These are phyloP conservation scores for Meandrusa payeni DNA, from an alignment of 2,888 invertebrate species.

Conservation along the genomic window DNA sequence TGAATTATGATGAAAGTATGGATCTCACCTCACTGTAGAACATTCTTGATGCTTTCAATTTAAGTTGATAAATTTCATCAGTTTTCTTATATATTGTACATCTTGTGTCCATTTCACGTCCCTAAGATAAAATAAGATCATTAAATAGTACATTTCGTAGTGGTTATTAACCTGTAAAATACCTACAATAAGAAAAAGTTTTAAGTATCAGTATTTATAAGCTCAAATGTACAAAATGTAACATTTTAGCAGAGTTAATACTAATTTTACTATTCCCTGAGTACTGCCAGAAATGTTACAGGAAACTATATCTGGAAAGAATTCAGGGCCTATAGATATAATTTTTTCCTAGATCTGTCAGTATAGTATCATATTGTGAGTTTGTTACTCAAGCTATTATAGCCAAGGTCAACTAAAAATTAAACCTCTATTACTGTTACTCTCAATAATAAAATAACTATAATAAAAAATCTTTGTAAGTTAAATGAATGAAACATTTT, in stretches of 20 bases:
- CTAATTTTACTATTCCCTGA: constrained; percentile 49
- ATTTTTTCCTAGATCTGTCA: too few species aligned
- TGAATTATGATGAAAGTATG: too few species aligned
- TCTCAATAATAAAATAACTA: too few species aligned
- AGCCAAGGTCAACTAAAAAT: too few species aligned
- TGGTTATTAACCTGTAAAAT: too few species aligned
- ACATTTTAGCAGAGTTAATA: constrained; percentile 44
- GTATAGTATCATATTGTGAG: too few species aligned
- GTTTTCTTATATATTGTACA: constrained; percentile 99
- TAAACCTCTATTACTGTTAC: too few species aligned
- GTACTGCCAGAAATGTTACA: constrained; percentile 32
- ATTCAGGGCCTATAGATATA: constrained; percentile 41
- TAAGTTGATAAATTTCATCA: constrained; percentile 97
- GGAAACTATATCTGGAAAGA: constrained; percentile 35
- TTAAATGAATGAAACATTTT: too few species aligned
- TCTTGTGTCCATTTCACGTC: constrained; percentile 95
- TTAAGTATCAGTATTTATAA: constrained; percentile 45
- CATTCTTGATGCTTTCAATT: constrained; percentile 97
- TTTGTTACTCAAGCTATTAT: too few species aligned
- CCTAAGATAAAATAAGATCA: constrained; percentile 68
- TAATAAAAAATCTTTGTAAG: too few species aligned
- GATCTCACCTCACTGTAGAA: constrained; percentile 89
- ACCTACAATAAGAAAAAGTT: constrained; percentile 3
- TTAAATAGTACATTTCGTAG: not conserved
- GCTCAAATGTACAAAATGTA: constrained; percentile 41